These are phyloP conservation scores for Falco columbarius DNA, from an alignment of 2,797 vertebrate genomes.

Conservation along the genomic window DNA sequence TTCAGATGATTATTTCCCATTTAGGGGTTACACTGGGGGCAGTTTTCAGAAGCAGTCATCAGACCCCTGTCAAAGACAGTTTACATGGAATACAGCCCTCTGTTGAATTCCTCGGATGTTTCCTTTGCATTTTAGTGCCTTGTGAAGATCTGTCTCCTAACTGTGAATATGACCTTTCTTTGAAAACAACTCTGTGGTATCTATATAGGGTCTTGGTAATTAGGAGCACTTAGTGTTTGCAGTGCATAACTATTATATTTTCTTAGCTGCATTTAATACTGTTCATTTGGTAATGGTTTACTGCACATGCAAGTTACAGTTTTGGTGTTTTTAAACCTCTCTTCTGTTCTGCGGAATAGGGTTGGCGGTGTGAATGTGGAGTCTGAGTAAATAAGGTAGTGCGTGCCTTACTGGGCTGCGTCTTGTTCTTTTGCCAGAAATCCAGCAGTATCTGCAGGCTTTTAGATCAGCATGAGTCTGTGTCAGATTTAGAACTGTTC, in stretches of 20 bases:
- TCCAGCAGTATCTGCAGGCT: not conserved
- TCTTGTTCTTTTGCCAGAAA: conserved; percentile 1
- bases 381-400: not conserved
- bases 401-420: not conserved
- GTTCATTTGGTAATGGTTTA: not conserved
- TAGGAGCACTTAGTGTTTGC: not conserved
- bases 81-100: not conserved
- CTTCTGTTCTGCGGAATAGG: not conserved
- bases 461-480: not conserved
- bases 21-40: not conserved
- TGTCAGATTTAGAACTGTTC: conserved; percentile 18
- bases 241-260: not conserved
- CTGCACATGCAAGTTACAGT: not conserved
- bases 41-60: not conserved
- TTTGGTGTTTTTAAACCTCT: not conserved
- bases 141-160: not conserved
- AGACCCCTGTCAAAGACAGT: not conserved
- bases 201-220: not conserved
- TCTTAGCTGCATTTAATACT: not conserved
- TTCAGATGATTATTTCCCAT: not conserved
- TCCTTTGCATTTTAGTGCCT: not conserved
- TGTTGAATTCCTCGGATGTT: not conserved
- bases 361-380: not conserved
- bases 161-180: not conserved
- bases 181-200: not conserved